Conservation (phyloP, 2,888 invertebrate genomes). For the Heliconius cydno region DNA sequence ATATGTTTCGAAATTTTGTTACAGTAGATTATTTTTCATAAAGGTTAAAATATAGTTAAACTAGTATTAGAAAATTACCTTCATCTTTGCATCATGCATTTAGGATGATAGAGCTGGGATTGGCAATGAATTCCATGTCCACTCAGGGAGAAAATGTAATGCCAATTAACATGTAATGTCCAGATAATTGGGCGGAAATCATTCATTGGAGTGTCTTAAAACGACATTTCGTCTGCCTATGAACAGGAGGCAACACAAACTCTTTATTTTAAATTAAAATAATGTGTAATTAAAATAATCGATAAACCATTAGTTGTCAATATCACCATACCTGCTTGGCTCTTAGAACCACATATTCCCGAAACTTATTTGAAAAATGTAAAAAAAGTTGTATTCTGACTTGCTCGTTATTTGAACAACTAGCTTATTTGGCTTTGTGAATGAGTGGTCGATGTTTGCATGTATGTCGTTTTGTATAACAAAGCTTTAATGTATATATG, state of each 20-base stretch:
- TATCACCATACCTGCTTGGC: constrained; percentile 8
- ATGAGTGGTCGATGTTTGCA: constrained; percentile 6
- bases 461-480: background rate
- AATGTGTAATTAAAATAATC: background rate
- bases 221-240: too few species aligned
- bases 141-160: too few species aligned
- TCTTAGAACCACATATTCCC: constrained; percentile 75
- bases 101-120: too few species aligned
- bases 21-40: too few species aligned
- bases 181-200: too few species aligned
- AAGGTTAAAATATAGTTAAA: too few species aligned
- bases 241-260: background rate
- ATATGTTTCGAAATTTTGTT: background rate
- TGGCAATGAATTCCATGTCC: too few species aligned
- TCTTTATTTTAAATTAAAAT: background rate
- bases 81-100: too few species aligned
- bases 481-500: background rate
- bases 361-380: constrained; percentile 35
- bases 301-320: background rate
- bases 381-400: background rate
- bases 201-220: too few species aligned
- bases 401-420: background rate
- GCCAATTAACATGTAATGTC: too few species aligned
- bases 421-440: background rate
- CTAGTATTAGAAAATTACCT: too few species aligned